Evolutionary conservation across 2,888 invertebrate genomes (phyloP).

Genomic region (Lasioglossum marginatum): DNA sequence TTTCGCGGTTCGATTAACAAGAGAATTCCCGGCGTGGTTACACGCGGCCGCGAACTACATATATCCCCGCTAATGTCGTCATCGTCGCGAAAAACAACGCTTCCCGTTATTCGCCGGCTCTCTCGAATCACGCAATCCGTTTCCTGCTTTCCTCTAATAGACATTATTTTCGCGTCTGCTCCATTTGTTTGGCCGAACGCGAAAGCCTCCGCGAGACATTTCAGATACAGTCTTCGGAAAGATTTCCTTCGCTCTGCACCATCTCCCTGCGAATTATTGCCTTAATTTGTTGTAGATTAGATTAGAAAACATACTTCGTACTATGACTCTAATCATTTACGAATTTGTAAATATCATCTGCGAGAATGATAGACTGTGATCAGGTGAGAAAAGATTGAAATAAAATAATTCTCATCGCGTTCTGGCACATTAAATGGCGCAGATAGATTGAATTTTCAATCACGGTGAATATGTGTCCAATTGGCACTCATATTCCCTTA

Average conservation of each 20-base stretch:
- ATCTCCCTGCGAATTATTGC: neutral
- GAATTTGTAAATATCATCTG: neutral
- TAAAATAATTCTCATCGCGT: neutral
- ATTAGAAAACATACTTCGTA: neutral
- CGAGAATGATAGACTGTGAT: neutral
- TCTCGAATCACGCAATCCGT: neutral
- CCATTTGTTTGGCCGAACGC: constrained; percentile 4
- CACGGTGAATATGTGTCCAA: too few species aligned
- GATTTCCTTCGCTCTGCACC: neutral
- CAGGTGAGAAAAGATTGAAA: neutral
- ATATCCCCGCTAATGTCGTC: constrained; percentile 50
- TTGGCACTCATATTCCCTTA: neutral
- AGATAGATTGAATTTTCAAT: too few species aligned
- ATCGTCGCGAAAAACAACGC: constrained; percentile 25
- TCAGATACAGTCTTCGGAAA: neutral
- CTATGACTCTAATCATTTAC: neutral
- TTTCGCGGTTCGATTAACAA: constrained; percentile 59
- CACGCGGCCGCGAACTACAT: neutral
- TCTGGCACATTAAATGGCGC: too few species aligned
- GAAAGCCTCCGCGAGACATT: neutral
- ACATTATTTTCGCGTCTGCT: neutral
- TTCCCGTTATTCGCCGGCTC: neutral
- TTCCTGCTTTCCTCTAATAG: neutral
- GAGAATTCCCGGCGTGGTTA: constrained; percentile 33
- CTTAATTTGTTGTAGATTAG: neutral